A percentile compares a stretch with the other conserved stretches of the same genome.
phyloP scores from a whole-genome alignment of 2,888 invertebrate genomes.

The Drosophila falleni region DNA sequence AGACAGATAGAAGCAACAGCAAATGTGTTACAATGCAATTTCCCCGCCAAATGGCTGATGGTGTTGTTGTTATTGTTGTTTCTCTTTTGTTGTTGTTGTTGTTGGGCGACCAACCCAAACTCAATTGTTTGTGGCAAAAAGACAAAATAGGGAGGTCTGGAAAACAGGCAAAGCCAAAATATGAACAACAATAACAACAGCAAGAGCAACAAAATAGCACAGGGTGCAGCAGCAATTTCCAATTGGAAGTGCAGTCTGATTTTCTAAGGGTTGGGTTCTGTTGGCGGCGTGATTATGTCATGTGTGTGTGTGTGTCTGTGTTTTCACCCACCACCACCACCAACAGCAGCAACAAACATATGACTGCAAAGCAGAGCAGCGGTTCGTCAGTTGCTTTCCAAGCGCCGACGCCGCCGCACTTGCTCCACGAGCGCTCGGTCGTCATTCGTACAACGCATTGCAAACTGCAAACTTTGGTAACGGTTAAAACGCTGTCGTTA shows the following conservation, averaged over 20 bases:
- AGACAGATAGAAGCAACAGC: conserved; percentile 60
- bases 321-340: conserved; percentile 52
- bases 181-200: conserved; percentile 56
- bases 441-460: conserved; percentile 53
- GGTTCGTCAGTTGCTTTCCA: conserved; percentile 76
- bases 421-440: conserved; percentile 60
- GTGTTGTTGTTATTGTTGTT: conserved; percentile 19
- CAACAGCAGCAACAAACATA: conserved; percentile 41
- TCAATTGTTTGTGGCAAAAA: conserved; percentile 69
- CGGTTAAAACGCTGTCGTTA: conserved; percentile 47
- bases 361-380: conserved; percentile 49
- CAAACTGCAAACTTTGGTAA: conserved; percentile 52
- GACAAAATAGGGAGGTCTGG: conserved; percentile 64
- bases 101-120: conserved; percentile 76
- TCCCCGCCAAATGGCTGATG: conserved; percentile 61
- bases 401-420: conserved; percentile 77
- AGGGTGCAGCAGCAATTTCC: conserved; percentile 75
- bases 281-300: conserved; percentile 78
- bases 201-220: conserved; percentile 48
- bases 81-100: conserved; percentile 42
- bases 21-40: conserved; percentile 76
- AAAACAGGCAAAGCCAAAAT: conserved; percentile 76
- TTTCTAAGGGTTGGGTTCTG: conserved; percentile 80
- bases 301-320: conserved; percentile 18
- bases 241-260: conserved; percentile 74